Base-by-base conservation (phyloP, 2,113 vertebrate genomes). In the Aegypius monachus region DNA sequence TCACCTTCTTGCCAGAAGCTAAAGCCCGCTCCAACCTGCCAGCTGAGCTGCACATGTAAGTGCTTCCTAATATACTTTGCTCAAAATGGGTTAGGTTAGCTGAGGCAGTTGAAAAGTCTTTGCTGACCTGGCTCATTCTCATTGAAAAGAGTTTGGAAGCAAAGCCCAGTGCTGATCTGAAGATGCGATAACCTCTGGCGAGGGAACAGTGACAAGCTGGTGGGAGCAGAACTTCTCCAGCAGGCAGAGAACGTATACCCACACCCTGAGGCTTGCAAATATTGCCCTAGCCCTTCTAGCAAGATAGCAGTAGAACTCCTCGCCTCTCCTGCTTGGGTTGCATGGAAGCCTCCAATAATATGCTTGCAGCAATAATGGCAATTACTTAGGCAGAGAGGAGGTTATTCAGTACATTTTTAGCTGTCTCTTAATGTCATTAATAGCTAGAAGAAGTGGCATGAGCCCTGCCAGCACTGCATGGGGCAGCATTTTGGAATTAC, bases 51-150 rank as follows among this genome's bases (percentile, higher is more conserved):
- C 74, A 75, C 95, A 58, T 87, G 6, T 10, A 75, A 91, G 56
- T 90, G 87, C 87, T 93, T 95, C 87, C 90, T 27, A 22, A 89
- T 38, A 31, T 18, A 88, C 53, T 58, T 38, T 32, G 78, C 90
- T 93, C 74, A 68, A 71, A 91, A 94, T 7, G 45, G 62, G 53
- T 23, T 80, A n/a, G 66, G 81, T 89, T 66, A 87, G 73, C 90
- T 68, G 32, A 81, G 68, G 93, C 78, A 79, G 36, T 34, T 72
- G 58, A 55, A 85, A 94, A 90, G 87, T 80, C 93, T 90, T 70
- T 93, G 95, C 96, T 96, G 93, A 94, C 79, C 85, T 45, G 85
- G 93, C 74, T 96, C 81, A 6, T 85, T 96, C 96, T 80, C 92
- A 92, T 90, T 95, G 78, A 93, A 75, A 66, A 85, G 85, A 84